Base-by-base conservation (phyloP, 2,797 vertebrate species). In the Chelon labrosus region DNA sequence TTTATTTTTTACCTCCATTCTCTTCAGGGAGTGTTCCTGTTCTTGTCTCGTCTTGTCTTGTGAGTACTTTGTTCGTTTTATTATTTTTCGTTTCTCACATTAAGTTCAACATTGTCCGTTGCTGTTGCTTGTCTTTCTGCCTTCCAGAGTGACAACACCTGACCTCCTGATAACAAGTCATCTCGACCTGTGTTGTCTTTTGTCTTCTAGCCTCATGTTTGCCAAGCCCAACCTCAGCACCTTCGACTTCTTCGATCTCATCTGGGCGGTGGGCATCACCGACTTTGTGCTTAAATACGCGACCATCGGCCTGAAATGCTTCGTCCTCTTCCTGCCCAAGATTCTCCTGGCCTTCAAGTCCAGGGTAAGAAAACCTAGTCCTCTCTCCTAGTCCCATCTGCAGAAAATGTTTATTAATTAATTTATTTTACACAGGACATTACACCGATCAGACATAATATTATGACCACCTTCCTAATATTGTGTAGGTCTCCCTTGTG, bases 211-310 rank as follows among this genome's bases (percentile, higher is more conserved):
- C 91, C 95, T 99, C 60, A 95, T 98, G 39, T 99, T 99, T 89
- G 90, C 97, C 42, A 98, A 96, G 84, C 97, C 98, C 70, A 98
- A 96, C 90, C 91, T 99, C 58, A 95, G 95, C 85, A 95, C 92
- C 2, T 95, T 97, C 82, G 97, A 99, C 88, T 98, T 99, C 94
- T 99, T 99, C 0, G 94, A 98, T 82, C 94, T 99, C 79, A 96
- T 99, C 89, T 99, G 97, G 98, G 96, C 95, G 0, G 97, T 99
- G 83, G 98, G 98, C 42, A 98, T 98, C 5, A 96, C 96, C 0
- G 98, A 99, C 92, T 99, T 99, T 27, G 94, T 99, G 20, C 95
- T 99, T 10, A 99, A 99, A 86, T 99, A 96, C 67, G 93, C 97
- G 90, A 99, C 98, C 82, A 97, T 99, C 0, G 93, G 95, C 17